Percentiles rank a stretch among this genome's conserved stretches.
phyloP scores from a whole-genome alignment of 1,140 invertebrate genomes.

The Whitmania pigra region DNA sequence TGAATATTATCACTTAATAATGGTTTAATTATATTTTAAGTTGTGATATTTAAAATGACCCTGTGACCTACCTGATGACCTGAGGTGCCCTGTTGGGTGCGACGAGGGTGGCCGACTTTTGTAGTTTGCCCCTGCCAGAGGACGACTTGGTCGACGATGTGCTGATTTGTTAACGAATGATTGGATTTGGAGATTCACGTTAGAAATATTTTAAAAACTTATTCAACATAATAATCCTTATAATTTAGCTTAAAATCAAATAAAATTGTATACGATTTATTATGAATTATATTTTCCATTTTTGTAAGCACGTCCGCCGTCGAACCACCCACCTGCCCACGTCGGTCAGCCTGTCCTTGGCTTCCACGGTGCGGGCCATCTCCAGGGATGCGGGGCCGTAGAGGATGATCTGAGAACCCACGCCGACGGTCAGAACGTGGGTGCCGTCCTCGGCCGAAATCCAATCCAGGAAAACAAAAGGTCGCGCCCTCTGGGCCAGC shows the following conservation, averaged over 20 bases:
- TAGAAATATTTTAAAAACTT: too few relatives aligned
- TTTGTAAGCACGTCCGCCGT: too few relatives aligned
- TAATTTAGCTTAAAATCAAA: too few relatives aligned
- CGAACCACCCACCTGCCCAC: background rate
- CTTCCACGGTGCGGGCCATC: slow-evolving; percentile 33
- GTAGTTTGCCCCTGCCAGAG: slow-evolving; percentile 28
- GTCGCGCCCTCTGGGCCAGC: slow-evolving; percentile 40
- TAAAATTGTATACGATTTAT: too few relatives aligned
- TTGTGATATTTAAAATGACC: slow-evolving; percentile 2
- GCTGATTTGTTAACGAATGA: too few relatives aligned
- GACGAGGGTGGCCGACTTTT: slow-evolving; percentile 26
- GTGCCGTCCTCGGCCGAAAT: slow-evolving; percentile 96
- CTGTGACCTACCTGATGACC: slow-evolving; percentile 32
- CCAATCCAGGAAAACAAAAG: slow-evolving; percentile 84
- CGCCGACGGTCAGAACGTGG: slow-evolving; percentile 88
- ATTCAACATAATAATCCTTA: too few relatives aligned
- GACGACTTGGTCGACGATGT: background rate
- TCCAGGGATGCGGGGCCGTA: slow-evolving; percentile 44
- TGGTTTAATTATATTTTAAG: too few relatives aligned
- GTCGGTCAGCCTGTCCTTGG: slow-evolving; percentile 1
- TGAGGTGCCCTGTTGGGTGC: slow-evolving; percentile 34
- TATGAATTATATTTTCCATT: too few relatives aligned
- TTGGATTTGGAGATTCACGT: too few relatives aligned
- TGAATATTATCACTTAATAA: too few relatives aligned
- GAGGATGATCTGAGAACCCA: slow-evolving; percentile 65